Evolutionary conservation across 1,140 invertebrate genomes (phyloP), one percentile per base, ranked within the genome.

Genomic region (Ostrea denselamellosa): DNA sequence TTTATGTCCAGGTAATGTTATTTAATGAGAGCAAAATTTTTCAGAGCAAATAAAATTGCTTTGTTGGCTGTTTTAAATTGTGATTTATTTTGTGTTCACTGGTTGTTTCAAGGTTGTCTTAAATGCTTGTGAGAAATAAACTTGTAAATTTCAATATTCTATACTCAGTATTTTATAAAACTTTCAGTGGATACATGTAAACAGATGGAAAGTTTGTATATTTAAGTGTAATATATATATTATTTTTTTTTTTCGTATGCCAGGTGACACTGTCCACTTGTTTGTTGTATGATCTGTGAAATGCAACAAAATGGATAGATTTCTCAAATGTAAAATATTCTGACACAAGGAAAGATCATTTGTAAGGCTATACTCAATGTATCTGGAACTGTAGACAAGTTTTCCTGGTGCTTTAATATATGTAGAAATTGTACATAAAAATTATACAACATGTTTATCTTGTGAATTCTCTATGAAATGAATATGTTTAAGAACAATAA

Each of bases 331-430:
- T 62, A 19, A 62, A 62, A 62, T 14, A 19, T 62, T 12, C 9
- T 17, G 56, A 62, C 56, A 62, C 56, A 62, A 62, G 56, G 56
- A 62, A 44, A 44, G 5, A 62, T 19, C 8, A 12, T 62, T 62
- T 62, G 56, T 62, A 62, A 62, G n/a, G 17, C 56, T 44, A 44
- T 44, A 44, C 14, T 62, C 17, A 19, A 19, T 71, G 68, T 34
- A 28, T 71, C 68, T 71, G 68, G 68, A 71, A 71, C 25, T 25
- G n/a, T 58, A n/a, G 19, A 17, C 28, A 14, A 28, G n/a, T 71
- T 77, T 62, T 62, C 68, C 68, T 77, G 68, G 68, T 77, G 68
- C 68, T 77, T 77, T n/a, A n/a, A 25, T 77, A 77, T 62, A 77
- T 77, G 12, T 77, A 77, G 68, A 77, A 77, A 77, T 34, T 77